A percentile compares a stretch with the other conserved stretches of the same genome.
These are phyloP conservation scores for Castor canadensis DNA, from an alignment of 2,113 vertebrate genomes.

Conservation along the genomic window DNA sequence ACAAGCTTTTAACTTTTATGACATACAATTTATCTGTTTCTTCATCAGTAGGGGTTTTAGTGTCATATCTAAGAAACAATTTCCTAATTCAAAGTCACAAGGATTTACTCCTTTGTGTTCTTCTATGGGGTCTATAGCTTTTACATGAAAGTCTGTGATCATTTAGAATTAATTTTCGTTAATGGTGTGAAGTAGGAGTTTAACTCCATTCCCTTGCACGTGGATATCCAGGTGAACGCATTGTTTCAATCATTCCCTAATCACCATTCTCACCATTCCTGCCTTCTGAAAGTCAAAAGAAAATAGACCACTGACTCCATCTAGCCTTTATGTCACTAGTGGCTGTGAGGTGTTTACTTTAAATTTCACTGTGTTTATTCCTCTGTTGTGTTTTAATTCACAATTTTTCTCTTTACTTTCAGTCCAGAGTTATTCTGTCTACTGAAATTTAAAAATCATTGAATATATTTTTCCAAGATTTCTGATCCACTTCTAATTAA, in stretches of 20 bases:
- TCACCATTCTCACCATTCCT: background rate
- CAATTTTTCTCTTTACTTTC: background rate
- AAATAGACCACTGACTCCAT: background rate
- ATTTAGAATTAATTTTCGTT: slow-evolving; percentile 31
- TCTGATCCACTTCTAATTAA: background rate
- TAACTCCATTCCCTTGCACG: too few species aligned
- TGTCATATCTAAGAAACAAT: too few species aligned
- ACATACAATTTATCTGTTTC: too few species aligned
- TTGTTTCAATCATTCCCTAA: background rate
- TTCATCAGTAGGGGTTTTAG: too few species aligned
- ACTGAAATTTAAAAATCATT: background rate
- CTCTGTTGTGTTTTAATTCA: background rate
- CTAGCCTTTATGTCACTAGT: background rate
- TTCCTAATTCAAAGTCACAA: too few species aligned
- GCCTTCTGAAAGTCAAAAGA: background rate
- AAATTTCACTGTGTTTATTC: background rate
- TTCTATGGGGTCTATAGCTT: background rate
- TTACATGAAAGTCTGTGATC: background rate
- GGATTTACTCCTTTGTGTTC: slow-evolving; percentile 12
- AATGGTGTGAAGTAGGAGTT: background rate
- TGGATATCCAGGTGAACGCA: background rate
- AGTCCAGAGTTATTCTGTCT: background rate
- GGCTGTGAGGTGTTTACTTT: background rate
- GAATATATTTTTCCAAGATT: background rate
- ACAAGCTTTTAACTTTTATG: too few species aligned